phyloP scores from a whole-genome alignment of 2,888 invertebrate species.

The Lepidonotus clava region DNA sequence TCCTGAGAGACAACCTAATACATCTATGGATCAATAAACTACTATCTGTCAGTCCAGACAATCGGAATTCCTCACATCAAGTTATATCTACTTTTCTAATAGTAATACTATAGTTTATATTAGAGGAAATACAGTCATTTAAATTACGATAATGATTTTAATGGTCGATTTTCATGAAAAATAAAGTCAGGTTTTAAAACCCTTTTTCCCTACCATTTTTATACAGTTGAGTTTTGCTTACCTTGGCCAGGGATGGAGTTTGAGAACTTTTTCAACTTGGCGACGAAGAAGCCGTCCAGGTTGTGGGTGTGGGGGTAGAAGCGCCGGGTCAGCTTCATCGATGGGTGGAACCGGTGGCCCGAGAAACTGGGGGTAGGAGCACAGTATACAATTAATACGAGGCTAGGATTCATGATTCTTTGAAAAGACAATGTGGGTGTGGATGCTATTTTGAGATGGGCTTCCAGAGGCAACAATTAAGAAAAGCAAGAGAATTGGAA shows the following conservation, averaged over 20 bases:
- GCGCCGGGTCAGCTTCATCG: slow-evolving; percentile 91
- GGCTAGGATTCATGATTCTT: too few relatives aligned
- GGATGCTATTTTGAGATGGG: too few relatives aligned
- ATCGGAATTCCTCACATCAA: too few relatives aligned
- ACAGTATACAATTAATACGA: too few relatives aligned
- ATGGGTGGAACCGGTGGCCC: slow-evolving; percentile 89
- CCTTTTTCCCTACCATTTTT: background rate
- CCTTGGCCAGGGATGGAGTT: slow-evolving; percentile 73
- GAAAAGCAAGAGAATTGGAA: too few relatives aligned
- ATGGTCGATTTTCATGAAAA: background rate
- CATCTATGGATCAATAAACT: too few relatives aligned
- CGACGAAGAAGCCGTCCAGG: slow-evolving; percentile 99
- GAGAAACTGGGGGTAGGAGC: too few relatives aligned
- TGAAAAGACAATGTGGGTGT: too few relatives aligned
- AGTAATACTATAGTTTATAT: background rate
- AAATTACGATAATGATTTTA: background rate
- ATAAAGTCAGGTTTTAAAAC: background rate
- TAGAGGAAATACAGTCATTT: background rate
- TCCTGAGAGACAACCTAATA: too few relatives aligned
- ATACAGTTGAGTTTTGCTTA: background rate
- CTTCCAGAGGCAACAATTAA: too few relatives aligned
- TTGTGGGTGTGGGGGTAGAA: slow-evolving; percentile 99
- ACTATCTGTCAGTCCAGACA: too few relatives aligned
- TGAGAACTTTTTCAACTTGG: slow-evolving; percentile 95
- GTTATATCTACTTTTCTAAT: background rate